Base-by-base conservation (phyloP, 2,888 invertebrate genomes). In the Cepaea hortensis region DNA sequence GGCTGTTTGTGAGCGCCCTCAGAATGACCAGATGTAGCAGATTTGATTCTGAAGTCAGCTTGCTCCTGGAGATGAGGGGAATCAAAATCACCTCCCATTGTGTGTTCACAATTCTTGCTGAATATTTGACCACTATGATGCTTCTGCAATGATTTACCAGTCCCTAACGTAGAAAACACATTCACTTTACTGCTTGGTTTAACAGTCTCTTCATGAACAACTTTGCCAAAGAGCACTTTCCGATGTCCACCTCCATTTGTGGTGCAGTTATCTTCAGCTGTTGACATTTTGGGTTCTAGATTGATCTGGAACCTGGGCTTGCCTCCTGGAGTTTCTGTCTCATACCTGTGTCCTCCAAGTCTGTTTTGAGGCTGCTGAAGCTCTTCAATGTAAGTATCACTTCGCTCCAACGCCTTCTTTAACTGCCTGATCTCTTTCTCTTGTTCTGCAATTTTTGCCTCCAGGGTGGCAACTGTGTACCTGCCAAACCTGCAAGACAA, bases 361-460 rank as follows among this genome's bases (percentile, higher is more conserved):
- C 61, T 79, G 70, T 89, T 88, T n/a, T 91, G 87, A 72, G 92
- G 91, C 50, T 90, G 88, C 89, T 93, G 90, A 46, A 94, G 88
- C 20, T 92, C 92, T 84, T 94, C 93, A 75, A 94, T 92, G 87
- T 93, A 93, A 65, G 91, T 89, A 85, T 94, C 94, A 88, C 93
- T 93, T 81, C 91, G 89, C 85, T 93, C 92, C 73, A 94, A 88
- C 15, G 94, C 94, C 82, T 92, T 93, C 75, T 93, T 91, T 50
- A 94, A 89, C 79, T 92, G 91, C 11, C 89, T 89, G 5, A 93
- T 90, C 88, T 94, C 93, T 88, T 93, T 93, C 87, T 93, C 92
- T 80, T 92, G 91, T 70, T 88, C 89, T 48, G 93, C 92, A 62
- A 94, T 85, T 85, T 94, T 93, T 3, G 91, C 86, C 88, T 94